Base-by-base conservation (phyloP, 2,113 vertebrate genomes). In the Ciconia stormi region DNA sequence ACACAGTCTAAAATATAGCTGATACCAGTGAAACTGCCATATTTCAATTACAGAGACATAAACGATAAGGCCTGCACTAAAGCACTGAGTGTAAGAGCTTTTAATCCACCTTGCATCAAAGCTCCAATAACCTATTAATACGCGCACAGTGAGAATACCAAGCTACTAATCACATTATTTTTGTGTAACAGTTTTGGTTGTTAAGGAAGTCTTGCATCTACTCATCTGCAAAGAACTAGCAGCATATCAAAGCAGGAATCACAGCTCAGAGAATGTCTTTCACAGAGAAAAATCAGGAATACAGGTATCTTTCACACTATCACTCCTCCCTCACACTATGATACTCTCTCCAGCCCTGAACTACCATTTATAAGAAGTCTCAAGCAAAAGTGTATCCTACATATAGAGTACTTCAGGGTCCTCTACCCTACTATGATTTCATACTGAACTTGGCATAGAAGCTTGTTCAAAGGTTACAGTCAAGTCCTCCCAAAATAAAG, bases 361-460 rank as follows among this genome's bases (percentile, higher is more conserved):
- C 22, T 84, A 40, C 50, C 56, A 44, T 47, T 34, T 67, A 18
- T 21, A 47, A 25, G 22, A 88, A 53, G 42, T 15, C 69, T 91
- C 59, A 91, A 91, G 55, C 25, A 77, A 58, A 91, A 92, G 47
- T 8, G 12, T 42, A 70, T 44, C 73, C 59, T 34, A 29, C 53
- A 29, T 26, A 81, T 13, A 78, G 38, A 67, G 67, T 97, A 99
- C 98, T 98, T 99, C 98, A 96, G 98, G 97, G 96, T 99, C 98
- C 82, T 99, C 98, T 97, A 58, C 13, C 26, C 25, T 78, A 47
- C 23, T 49, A 97, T 92, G 97, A 59, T 98, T 98, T 98, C 98
- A 98, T 96, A 98, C 97, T 77, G 98, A 98, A 90, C 98, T 97
- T 36, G 98, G 98, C 77, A 99, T 94, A 70, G 98, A 98, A 89